These are phyloP conservation scores for Hemichromis elongatus DNA, from an alignment of 2,113 vertebrate genomes.

Conservation along the genomic window DNA sequence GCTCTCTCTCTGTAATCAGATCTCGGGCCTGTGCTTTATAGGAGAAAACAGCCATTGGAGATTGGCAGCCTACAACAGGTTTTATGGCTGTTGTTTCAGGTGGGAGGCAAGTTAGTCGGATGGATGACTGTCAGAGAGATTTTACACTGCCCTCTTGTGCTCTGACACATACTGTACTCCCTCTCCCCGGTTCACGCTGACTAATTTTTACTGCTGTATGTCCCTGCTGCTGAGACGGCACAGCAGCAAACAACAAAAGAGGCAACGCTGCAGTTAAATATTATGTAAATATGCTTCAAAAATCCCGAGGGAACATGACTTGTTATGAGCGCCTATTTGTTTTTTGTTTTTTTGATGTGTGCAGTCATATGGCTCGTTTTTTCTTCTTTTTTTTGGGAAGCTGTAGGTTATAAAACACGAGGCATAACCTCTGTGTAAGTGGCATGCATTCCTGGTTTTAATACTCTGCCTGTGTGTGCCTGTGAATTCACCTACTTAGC, in stretches of 20 bases:
- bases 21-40: slow-evolving; percentile 52
- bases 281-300: slow-evolving; percentile 23
- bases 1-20: slow-evolving; percentile 83
- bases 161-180: slow-evolving; percentile 59
- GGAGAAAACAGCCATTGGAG: slow-evolving; percentile 47
- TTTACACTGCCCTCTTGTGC: slow-evolving; percentile 78
- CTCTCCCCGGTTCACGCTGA: slow-evolving; percentile 23
- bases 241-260: slow-evolving; percentile 30
- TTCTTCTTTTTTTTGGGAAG: not conserved
- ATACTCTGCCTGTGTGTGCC: not conserved
- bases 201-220: slow-evolving; percentile 28
- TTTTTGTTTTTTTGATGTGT: slow-evolving; percentile 9
- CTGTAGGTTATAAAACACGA: slow-evolving; percentile 2
- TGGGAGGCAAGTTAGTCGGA: slow-evolving; percentile 68
- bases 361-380: not conserved
- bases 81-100: slow-evolving; percentile 77
- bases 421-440: not conserved
- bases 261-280: slow-evolving; percentile 7
- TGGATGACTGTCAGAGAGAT: slow-evolving; percentile 59
- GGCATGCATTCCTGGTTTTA: slow-evolving; percentile 8
- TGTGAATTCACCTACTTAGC: slow-evolving; percentile 31
- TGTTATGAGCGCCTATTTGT: not conserved
- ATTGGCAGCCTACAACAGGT: slow-evolving; percentile 70
- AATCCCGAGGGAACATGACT: not conserved
- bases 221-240: slow-evolving; percentile 5